A percentile compares a stretch with the other conserved stretches of the same genome.
These are phyloP conservation scores for Drosophila willistoni DNA, from an alignment of 1,140 invertebrate species.

Conservation along the genomic window DNA sequence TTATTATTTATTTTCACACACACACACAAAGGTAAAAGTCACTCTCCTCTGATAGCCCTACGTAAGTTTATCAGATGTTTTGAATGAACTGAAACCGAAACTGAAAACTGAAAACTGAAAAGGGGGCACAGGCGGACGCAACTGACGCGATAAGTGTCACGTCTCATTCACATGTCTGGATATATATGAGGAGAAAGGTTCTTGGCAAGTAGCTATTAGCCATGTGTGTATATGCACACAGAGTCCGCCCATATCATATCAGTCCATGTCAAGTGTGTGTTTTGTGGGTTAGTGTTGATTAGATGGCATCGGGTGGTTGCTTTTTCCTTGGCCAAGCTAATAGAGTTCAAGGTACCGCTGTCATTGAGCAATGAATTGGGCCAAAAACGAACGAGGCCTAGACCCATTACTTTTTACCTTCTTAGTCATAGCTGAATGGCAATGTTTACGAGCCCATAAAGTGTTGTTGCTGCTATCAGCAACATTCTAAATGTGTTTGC, in stretches of 20 bases:
- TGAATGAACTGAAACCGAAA: conserved; percentile 27
- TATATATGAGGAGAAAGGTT: conserved; percentile 27
- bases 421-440: background rate
- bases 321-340: background rate
- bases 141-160: conserved; percentile 52
- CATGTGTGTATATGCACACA: background rate
- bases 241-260: conserved; percentile 40
- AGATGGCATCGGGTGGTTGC: background rate
- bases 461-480: background rate
- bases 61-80: conserved; percentile 31
- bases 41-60: conserved; percentile 15
- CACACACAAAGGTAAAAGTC: conserved; percentile 9
- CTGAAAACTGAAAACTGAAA: background rate
- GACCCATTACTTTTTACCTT: conserved; percentile 2
- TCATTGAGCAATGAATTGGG: conserved; percentile 19
- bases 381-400: background rate
- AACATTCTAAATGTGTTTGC: too few species aligned
- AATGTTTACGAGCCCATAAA: background rate
- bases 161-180: conserved; percentile 63
- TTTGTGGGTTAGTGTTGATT: conserved; percentile 30
- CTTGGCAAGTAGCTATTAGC: too few species aligned
- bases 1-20: too few species aligned
- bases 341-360: conserved; percentile 33
- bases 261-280: conserved; percentile 45
- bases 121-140: background rate